phyloP scores from a whole-genome alignment of 2,888 invertebrate species.

The Dexiosoma caninum region DNA sequence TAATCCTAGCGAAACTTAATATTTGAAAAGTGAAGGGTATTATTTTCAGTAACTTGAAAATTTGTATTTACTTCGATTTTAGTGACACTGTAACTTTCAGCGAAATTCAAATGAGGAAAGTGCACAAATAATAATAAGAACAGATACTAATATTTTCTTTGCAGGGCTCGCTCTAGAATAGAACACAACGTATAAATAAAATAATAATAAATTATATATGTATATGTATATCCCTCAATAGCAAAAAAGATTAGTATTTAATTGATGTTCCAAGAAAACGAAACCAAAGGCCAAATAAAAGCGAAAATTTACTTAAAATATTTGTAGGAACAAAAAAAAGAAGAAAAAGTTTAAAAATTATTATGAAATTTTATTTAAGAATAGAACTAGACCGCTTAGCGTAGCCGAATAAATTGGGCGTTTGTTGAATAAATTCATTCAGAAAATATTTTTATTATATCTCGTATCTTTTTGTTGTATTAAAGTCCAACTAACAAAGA shows the following conservation, averaged over 20 bases:
- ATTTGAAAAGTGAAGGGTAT: too few species aligned
- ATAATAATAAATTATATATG: too few species aligned
- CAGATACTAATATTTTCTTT: too few species aligned
- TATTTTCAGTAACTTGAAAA: too few species aligned
- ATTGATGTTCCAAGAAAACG: conserved; percentile 33
- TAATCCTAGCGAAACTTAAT: too few species aligned
- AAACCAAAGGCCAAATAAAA: not conserved
- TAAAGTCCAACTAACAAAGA: conserved; percentile 18
- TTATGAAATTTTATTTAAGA: conserved; percentile 32
- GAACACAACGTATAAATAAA: too few species aligned
- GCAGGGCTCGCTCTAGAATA: too few species aligned
- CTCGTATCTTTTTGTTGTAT: not conserved
- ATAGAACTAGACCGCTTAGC: conserved; percentile 66
- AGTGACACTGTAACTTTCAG: too few species aligned
- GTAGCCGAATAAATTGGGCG: conserved; percentile 65
- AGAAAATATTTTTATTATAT: conserved; percentile 7
- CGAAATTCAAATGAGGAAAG: too few species aligned
- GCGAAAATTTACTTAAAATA: conserved; percentile 33
- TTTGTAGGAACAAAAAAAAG: not conserved
- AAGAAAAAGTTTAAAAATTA: not conserved
- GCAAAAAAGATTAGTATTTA: conserved; percentile 5
- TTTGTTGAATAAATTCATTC: conserved; percentile 57
- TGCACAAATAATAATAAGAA: too few species aligned
- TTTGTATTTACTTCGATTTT: too few species aligned
- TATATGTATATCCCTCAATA: too few species aligned